These are phyloP conservation scores for Acronicta leporina DNA, from an alignment of 2,888 invertebrate species.

Conservation along the genomic window DNA sequence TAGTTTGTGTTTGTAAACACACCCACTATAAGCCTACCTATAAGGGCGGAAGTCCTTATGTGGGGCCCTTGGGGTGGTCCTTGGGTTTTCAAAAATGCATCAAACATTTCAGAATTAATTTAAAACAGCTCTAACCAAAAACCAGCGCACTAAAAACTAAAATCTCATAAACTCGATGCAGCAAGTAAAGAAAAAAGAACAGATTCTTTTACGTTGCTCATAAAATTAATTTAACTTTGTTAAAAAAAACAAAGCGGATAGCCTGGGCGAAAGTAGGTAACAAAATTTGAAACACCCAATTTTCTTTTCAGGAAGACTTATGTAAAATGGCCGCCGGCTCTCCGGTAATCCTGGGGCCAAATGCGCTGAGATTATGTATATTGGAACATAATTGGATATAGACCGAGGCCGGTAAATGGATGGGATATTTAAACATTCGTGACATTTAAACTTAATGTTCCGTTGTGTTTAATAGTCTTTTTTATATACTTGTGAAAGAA, in stretches of 20 bases:
- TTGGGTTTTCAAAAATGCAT: neutral
- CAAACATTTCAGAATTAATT: slow-evolving; percentile 2
- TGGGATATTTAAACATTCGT: slow-evolving; percentile 14
- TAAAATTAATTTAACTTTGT: slow-evolving; percentile 54
- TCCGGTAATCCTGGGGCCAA: slow-evolving; percentile 42
- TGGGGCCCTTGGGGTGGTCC: no score
- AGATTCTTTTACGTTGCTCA: slow-evolving; percentile 27
- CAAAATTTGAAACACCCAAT: slow-evolving; percentile 56
- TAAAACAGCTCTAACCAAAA: slow-evolving; percentile 12
- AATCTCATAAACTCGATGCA: slow-evolving; percentile 26
- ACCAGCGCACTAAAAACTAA: slow-evolving; percentile 16
- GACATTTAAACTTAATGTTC: slow-evolving; percentile 33
- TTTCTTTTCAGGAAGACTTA: slow-evolving; percentile 52
- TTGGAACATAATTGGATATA: slow-evolving; percentile 53
- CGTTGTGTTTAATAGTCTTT: slow-evolving; percentile 11
- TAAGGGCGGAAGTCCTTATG: no score
- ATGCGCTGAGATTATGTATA: slow-evolving; percentile 52
- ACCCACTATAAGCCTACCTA: no score
- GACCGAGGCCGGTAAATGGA: slow-evolving; percentile 32
- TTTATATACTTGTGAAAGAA: neutral
- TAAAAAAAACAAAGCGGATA: slow-evolving; percentile 30
- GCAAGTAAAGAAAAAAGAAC: slow-evolving; percentile 12
- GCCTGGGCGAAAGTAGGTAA: slow-evolving; percentile 22
- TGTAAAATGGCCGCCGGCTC: slow-evolving; percentile 45
- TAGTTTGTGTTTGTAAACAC: no score